Evolutionary conservation across 1,140 invertebrate species (phyloP), one percentile per base, ranked within the genome.

Genomic region (Brachionus sp.): DNA sequence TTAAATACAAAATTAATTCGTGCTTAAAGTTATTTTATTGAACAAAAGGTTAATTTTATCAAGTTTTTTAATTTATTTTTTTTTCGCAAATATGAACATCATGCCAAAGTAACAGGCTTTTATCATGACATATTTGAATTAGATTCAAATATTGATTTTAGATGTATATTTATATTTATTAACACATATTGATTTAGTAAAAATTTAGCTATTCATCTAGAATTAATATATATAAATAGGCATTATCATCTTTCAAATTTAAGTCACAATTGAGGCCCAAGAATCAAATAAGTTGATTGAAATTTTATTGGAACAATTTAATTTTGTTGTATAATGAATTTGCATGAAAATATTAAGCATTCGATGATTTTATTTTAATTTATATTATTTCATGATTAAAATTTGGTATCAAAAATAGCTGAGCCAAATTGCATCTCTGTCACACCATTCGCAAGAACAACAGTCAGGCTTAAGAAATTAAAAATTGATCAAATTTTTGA

Each of bases 51-150:
- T 66, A 33, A 66, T 70, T 16, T 70, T 70, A 39, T 70, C 33
- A 42, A 39, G 6, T 70, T 70, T 57, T 19, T 70, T 70, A 39
- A 70, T 70, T 70, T 42, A 33, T 39, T 6, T 16, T 35, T 70
- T 70, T 37, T 70, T 70, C 66, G n/a, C 66, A 70, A 70, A 39
- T 39, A 25, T 70, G 66, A 70, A 10, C 66, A 70, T 70, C 16
- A 57, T 57, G 50, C 3, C 50, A 57, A 19, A 19, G 50, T 57
- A 19, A 57, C 19, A 19, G 50, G n/a, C 19, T 23, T 57, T 57
- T 57, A 57, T n/a, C 50, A 57, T 57, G 50, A n/a, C 50, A 57
- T 57, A 57, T 57, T 57, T 57, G 50, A 25, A 57, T 19, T 57
- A 57, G 16, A 19, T 57, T 23, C 33, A 35, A 33, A 33, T 66